phyloP scores from a whole-genome alignment of 2,888 invertebrate genomes.

The Cabera pusaria region DNA sequence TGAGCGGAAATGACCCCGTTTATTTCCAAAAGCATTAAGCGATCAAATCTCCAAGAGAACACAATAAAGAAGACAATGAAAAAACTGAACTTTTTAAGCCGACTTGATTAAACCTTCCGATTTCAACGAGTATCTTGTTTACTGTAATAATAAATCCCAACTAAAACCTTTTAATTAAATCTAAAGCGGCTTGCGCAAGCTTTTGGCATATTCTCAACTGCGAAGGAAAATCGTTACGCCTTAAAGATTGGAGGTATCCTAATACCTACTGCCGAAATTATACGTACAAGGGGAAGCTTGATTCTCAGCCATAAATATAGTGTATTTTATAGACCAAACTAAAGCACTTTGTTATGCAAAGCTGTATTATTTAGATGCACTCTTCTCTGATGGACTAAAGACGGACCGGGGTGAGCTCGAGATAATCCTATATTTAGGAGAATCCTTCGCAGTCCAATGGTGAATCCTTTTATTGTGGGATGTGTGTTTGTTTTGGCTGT shows the following conservation, averaged over 20 bases:
- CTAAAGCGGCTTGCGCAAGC: constrained; percentile 14
- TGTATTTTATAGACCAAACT: constrained; percentile 24
- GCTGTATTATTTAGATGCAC: constrained; percentile 23
- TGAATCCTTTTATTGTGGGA: constrained; percentile 16
- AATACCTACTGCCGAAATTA: constrained; percentile 12
- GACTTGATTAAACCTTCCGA: constrained; percentile 12
- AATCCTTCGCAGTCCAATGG: constrained; percentile 6
- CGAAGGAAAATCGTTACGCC: constrained; percentile 13
- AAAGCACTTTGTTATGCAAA: constrained; percentile 24
- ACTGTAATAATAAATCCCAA: constrained; percentile 17
- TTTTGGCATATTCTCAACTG: constrained; percentile 18
- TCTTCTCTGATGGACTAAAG: constrained; percentile 6
- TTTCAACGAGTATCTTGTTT: constrained; percentile 8
- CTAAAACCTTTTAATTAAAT: constrained; percentile 21
- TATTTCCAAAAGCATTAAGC: not conserved
- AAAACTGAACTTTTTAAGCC: constrained; percentile 1
- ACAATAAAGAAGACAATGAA: not conserved
- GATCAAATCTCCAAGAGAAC: not conserved
- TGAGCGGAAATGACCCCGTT: not conserved
- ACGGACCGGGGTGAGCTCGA: constrained; percentile 2
- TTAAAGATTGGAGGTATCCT: constrained; percentile 16
- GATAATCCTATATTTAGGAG: constrained; percentile 19
- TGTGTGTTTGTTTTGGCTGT: constrained; percentile 2
- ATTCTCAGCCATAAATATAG: constrained; percentile 12
- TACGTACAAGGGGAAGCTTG: constrained; percentile 6